These are phyloP conservation scores for Leucozona laternaria DNA, from an alignment of 2,888 invertebrate genomes.

Conservation along the genomic window DNA sequence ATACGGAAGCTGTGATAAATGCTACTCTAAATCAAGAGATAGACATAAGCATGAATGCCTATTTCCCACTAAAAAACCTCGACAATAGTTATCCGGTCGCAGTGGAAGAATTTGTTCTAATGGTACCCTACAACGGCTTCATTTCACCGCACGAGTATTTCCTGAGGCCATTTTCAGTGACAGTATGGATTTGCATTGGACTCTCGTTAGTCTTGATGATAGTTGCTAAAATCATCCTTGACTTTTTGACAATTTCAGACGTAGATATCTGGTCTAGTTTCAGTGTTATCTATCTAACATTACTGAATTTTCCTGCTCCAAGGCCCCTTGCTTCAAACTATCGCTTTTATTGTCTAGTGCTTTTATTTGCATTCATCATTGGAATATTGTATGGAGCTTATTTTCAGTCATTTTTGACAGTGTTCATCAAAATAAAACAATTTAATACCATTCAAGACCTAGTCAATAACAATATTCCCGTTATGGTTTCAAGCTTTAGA, in stretches of 20 bases:
- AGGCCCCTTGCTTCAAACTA: background rate
- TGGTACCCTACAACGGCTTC: background rate
- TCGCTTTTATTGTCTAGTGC: background rate
- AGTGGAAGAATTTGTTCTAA: background rate
- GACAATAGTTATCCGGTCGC: background rate
- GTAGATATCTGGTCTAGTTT: background rate
- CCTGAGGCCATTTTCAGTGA: background rate
- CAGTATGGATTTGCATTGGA: background rate
- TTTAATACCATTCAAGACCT: background rate
- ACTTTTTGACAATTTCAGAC: background rate
- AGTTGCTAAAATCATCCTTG: background rate
- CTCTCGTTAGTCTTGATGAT: background rate
- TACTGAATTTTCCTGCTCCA: background rate
- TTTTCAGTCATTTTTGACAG: slow-evolving; percentile 17
- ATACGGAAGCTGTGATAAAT: too few species aligned
- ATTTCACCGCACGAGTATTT: background rate
- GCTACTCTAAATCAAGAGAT: background rate
- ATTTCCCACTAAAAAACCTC: background rate
- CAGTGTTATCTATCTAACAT: background rate
- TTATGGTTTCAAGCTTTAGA: background rate
- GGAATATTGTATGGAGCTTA: background rate
- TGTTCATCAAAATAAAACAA: slow-evolving; percentile 8
- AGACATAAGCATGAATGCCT: background rate
- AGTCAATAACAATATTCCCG: background rate
- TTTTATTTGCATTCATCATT: slow-evolving; percentile 4